Percentiles rank a stretch among this genome's conserved stretches.
Conservation (phyloP, 1,140 invertebrate species). For the Ceratosolen fusciceps region DNA sequence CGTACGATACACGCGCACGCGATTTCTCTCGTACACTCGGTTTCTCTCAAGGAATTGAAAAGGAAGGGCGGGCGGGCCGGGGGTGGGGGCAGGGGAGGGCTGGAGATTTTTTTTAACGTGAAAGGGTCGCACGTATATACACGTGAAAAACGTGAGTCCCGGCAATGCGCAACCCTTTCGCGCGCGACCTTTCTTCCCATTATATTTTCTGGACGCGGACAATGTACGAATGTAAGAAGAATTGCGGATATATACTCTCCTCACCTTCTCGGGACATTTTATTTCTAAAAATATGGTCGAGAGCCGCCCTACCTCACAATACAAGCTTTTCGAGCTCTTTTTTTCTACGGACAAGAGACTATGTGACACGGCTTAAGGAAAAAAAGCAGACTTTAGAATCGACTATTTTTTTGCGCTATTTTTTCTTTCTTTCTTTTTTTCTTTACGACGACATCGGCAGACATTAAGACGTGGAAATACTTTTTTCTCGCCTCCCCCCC, state of each 20-base stretch:
- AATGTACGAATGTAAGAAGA: neutral
- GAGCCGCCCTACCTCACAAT: neutral
- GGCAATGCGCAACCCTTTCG: slow-evolving; percentile 28
- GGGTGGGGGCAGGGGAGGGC: too few relatives aligned
- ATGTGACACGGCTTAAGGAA: neutral
- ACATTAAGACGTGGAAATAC: too few relatives aligned
- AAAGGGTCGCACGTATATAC: slow-evolving; percentile 19
- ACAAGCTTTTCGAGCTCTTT: slow-evolving; percentile 5
- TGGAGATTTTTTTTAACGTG: slow-evolving; percentile 24
- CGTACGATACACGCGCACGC: too few relatives aligned
- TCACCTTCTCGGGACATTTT: slow-evolving; percentile 30
- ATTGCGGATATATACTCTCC: slow-evolving; percentile 26
- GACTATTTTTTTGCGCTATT: neutral
- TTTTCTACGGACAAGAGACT: neutral
- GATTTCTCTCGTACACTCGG: too few relatives aligned
- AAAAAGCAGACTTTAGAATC: neutral
- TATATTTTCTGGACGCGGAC: neutral
- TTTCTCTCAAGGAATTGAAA: slow-evolving; percentile 37
- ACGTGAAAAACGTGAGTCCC: slow-evolving; percentile 15
- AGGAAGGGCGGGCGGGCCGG: slow-evolving; percentile 6
- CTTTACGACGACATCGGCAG: too few relatives aligned
- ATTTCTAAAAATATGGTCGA: slow-evolving; percentile 29
- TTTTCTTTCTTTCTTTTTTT: too few relatives aligned
- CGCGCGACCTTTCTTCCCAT: slow-evolving; percentile 7
- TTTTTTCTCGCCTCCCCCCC: too few relatives aligned